Base-by-base conservation (phyloP, 2,113 vertebrate genomes). In the Jacana jacana region DNA sequence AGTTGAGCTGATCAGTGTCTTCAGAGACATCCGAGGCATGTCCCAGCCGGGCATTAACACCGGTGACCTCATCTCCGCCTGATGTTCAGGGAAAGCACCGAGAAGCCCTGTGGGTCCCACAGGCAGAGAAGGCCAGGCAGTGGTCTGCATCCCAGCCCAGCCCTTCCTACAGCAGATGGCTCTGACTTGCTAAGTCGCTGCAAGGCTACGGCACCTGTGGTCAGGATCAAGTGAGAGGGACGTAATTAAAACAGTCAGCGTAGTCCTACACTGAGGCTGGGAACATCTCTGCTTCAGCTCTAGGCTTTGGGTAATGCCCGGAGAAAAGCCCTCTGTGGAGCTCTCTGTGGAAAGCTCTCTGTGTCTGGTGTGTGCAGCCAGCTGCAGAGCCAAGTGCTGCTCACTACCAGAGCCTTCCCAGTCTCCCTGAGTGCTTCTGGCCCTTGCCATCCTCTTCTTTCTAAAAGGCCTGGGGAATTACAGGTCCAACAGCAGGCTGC, bases 21-120 rank as follows among this genome's bases (percentile, higher is more conserved):
- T 25, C 31, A 20, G 81, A 85, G 73, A 44, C 48, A 60, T 5
- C 17, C 48, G 44, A 66, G 52, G 39, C 70, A 14, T 1, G 5
- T 85, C 48, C 73, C n/a, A 70, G 61, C 42, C 0, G 0, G 79
- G 49, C 20, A 33, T 7, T 75, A 77, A 30, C 42, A 80, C 37
- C 0, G 0, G 30, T 33, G 87, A 44, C 69, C n/a, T 66, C 2
- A 0, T 22, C 44, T 61, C 64, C 0, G 2, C 35, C 78, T 30
- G 37, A 19, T 33, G 42, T 70, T 18, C 72, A 12, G 37, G 51
- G 48, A 71, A 33, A 68, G 69, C 27, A 7, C 31, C 1, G 6
- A n/a, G 60, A 37, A 65, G 72, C 48, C 23, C 42, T 2, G 3
- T 3, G 19, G 52, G n/a, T 25, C 27, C 54, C 4, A 2, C 57